Conservation (phyloP, 2,888 invertebrate genomes). For the Spodoptera littoralis region DNA sequence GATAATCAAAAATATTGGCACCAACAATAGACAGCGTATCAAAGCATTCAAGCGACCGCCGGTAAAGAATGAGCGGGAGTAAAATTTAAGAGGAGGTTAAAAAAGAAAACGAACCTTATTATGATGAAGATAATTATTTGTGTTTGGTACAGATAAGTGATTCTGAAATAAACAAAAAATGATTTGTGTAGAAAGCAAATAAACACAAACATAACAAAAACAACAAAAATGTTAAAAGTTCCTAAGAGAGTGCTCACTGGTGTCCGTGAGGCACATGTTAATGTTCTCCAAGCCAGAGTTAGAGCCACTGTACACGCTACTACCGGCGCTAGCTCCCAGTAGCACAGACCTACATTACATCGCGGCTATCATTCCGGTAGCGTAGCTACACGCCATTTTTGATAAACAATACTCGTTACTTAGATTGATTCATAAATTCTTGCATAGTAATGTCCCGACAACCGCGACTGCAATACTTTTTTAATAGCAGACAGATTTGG, state of each 20-base stretch:
- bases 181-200: constrained; percentile 89
- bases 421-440: constrained; percentile 51
- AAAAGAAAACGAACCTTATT: constrained; percentile 92
- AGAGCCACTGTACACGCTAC: constrained; percentile 53
- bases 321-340: constrained; percentile 36
- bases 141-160: constrained; percentile 96
- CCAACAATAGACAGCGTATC: constrained; percentile 63
- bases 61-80: constrained; percentile 71
- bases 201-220: constrained; percentile 85
- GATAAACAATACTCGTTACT: constrained; percentile 59
- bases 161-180: constrained; percentile 93
- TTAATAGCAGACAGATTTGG: constrained; percentile 17
- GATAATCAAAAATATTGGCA: constrained; percentile 51
- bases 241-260: constrained; percentile 54
- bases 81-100: constrained; percentile 81
- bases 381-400: constrained; percentile 55
- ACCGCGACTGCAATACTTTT: constrained; percentile 27
- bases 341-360: constrained; percentile 48
- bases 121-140: constrained; percentile 94
- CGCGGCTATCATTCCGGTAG: constrained; percentile 49
- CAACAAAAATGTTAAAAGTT: constrained; percentile 74
- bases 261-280: constrained; percentile 45
- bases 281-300: constrained; percentile 61
- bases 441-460: constrained; percentile 53
- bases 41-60: constrained; percentile 79